These are phyloP conservation scores for Octodon degus DNA, from an alignment of 2,113 vertebrate genomes.

Conservation along the genomic window DNA sequence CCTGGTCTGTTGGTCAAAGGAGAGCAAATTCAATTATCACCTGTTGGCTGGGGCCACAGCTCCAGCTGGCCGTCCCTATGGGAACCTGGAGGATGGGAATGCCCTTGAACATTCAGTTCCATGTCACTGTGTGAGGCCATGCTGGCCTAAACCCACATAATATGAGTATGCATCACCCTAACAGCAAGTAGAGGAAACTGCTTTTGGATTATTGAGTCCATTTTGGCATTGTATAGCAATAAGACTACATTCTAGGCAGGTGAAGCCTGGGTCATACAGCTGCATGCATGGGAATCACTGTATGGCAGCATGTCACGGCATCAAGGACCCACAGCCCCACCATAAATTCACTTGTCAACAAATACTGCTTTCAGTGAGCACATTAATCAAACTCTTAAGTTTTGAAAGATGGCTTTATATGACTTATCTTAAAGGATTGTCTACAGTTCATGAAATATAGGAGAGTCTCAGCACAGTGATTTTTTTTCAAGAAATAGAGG, in stretches of 20 bases:
- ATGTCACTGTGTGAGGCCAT: neutral
- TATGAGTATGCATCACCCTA: neutral
- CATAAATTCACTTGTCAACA: neutral
- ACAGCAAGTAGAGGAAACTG: neutral
- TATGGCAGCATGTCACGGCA: neutral
- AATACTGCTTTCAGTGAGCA: neutral
- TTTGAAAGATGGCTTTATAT: neutral
- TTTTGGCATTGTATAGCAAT: neutral
- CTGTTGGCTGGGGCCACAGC: neutral
- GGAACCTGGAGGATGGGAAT: neutral
- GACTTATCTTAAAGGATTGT: neutral
- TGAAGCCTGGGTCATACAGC: fast-evolving
- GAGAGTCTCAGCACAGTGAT: neutral
- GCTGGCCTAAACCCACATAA: neutral
- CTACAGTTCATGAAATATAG: neutral
- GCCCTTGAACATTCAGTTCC: neutral
- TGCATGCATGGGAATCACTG: neutral
- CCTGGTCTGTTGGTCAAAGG: neutral
- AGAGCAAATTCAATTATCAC: slow-evolving; percentile 13
- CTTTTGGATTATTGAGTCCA: neutral
- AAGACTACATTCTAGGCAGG: neutral
- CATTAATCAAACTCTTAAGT: neutral
- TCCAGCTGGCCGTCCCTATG: neutral
- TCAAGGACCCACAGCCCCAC: neutral
- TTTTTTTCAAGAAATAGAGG: neutral